Base-by-base conservation (phyloP, 30 jellyfish, hydroid and myxozoan genomes). In the Hydractinia symbiolongicarpus region DNA sequence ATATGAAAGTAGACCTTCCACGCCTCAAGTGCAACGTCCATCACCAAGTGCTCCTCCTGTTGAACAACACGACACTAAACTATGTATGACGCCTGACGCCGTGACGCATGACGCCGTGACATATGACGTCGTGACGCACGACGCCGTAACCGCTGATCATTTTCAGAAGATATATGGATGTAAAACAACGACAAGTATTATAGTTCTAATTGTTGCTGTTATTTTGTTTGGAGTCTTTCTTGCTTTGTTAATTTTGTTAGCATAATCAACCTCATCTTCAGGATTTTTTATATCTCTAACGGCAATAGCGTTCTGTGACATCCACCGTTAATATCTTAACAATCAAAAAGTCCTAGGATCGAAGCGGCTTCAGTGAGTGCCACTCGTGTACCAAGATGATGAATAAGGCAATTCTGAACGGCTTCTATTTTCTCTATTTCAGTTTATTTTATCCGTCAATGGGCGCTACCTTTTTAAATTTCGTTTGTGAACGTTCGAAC, bases 1-100 rank as follows among this genome's bases (percentile, higher is more conserved):
- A 14, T 71, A 71, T 71, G 60, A 71, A 71, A 71, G 80, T 71
- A 30, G 80, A 71, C 80, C 80, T 15, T 11, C 80, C 44, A 20
- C 80, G 13, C 80, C 55, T 71, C 44, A 55, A 16, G 50, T 4
- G 2, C 50, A 10, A 7, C 40, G 61, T 8, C 40, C 40, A 20
- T 20, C 55, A 20, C 51, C 80, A 30, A 30, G 56, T 15, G 60
- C 80, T 4, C 80, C 80, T 71, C n/a, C 51, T 6, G n/a, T 60
- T 7, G 60, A 71, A 53, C 8, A 19, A 15, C 40, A 71, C 40
- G n/a, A 53, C 4, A 7, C n/a, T 13, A 58, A 58, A 58, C 17
- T 58, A 8, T 71, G 60, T 20, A 71, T 30, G 51, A 71, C 80
- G 80, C 13, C 80, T 1, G 51, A 13, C 4, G 60, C 40, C 9